phyloP scores from a whole-genome alignment of 1,140 invertebrate species.

The Acromyrmex charruanus region DNA sequence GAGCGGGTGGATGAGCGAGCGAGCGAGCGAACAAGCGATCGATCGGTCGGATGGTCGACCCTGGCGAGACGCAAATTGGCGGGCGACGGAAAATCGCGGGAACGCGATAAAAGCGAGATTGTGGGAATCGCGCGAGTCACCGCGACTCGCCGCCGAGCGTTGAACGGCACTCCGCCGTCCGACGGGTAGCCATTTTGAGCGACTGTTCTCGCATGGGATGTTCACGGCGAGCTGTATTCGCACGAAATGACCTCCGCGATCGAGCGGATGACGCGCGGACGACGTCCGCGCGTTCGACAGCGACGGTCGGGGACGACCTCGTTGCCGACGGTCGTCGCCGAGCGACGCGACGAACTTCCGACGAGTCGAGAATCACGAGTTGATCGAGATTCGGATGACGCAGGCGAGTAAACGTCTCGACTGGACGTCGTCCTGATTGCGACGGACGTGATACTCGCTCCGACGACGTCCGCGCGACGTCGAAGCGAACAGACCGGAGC shows the following conservation, averaged over 20 bases:
- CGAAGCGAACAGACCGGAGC: constrained; percentile 13
- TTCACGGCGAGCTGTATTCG: neutral
- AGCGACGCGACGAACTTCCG: neutral
- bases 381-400: neutral
- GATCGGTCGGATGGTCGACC: neutral
- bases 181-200: constrained; percentile 61
- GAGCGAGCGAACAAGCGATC: neutral
- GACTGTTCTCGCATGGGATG: constrained; percentile 2
- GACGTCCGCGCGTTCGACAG: neutral
- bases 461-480: neutral
- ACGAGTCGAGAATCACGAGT: neutral
- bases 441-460: too few relatives aligned
- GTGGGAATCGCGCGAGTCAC: constrained; percentile 23
- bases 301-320: neutral
- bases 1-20: neutral
- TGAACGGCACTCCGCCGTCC: constrained; percentile 37
- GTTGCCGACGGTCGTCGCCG: constrained; percentile 67
- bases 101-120: neutral
- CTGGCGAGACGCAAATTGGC: constrained; percentile 40
- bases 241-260: neutral
- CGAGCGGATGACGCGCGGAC: neutral
- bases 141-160: neutral
- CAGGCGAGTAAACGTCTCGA: neutral
- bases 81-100: constrained; percentile 39
- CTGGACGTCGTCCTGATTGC: neutral